Evolutionary conservation across 2,113 vertebrate genomes (phyloP).

Genomic region (human (Homo sapiens)): GRCh38 chrX:118545501-118546000

Average conservation of each 20-base stretch:
- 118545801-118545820: neutral
- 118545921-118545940: neutral
- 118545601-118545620: neutral
- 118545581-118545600: neutral
- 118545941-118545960: neutral
- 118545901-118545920: neutral
- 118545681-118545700: conserved; percentile 28
- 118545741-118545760: neutral
- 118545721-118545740: conserved; percentile 49
- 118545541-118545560: neutral
- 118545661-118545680: neutral
- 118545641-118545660: neutral
- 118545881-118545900: neutral
- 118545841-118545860: neutral
- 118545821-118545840: neutral
- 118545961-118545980: neutral
- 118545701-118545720: neutral
- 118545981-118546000: neutral
- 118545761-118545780: neutral
- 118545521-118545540: conserved; percentile 35
- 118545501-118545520: neutral
- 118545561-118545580: conserved; percentile 37
- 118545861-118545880: neutral
- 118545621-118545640: neutral
- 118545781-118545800: neutral